Evolutionary conservation across 23 tunicate genomes (phyloP).

Genomic region (Phallusia fumigata): DNA sequence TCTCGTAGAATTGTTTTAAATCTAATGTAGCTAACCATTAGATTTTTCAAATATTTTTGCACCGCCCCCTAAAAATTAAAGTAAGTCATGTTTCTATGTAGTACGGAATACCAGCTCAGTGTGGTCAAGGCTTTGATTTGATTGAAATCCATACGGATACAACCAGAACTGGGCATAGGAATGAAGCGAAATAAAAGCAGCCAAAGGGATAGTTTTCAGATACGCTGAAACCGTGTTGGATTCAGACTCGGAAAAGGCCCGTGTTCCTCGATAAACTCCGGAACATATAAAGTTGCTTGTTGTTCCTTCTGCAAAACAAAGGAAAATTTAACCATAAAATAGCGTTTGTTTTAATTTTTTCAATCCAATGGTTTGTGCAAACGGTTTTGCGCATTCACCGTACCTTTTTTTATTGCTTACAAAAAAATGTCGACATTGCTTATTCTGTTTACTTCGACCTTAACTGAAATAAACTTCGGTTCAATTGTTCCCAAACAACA

Average conservation of each 20-base stretch:
- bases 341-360: too few relatives aligned
- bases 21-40: too few relatives aligned
- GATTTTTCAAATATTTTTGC: too few relatives aligned
- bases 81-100: neutral
- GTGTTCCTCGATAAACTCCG: slow-evolving; percentile 63
- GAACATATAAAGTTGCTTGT: slow-evolving; percentile 48
- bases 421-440: too few relatives aligned
- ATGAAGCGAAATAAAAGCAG: slow-evolving; percentile 70
- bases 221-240: slow-evolving; percentile 48
- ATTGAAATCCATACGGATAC: slow-evolving; percentile 76
- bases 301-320: slow-evolving; percentile 11
- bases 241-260: slow-evolving; percentile 78
- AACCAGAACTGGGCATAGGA: slow-evolving; percentile 76
- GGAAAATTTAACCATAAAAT: neutral
- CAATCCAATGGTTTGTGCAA: too few relatives aligned
- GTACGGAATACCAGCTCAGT: slow-evolving; percentile 39
- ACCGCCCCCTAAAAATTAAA: too few relatives aligned
- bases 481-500: too few relatives aligned
- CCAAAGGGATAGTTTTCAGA: slow-evolving; percentile 34
- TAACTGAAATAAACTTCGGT: too few relatives aligned
- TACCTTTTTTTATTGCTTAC: too few relatives aligned
- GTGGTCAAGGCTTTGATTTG: slow-evolving; percentile 34
- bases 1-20: too few relatives aligned
- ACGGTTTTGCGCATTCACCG: too few relatives aligned
- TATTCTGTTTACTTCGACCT: too few relatives aligned